phyloP scores from a whole-genome alignment of 2,888 invertebrate genomes.

The Craniophora ligustri region DNA sequence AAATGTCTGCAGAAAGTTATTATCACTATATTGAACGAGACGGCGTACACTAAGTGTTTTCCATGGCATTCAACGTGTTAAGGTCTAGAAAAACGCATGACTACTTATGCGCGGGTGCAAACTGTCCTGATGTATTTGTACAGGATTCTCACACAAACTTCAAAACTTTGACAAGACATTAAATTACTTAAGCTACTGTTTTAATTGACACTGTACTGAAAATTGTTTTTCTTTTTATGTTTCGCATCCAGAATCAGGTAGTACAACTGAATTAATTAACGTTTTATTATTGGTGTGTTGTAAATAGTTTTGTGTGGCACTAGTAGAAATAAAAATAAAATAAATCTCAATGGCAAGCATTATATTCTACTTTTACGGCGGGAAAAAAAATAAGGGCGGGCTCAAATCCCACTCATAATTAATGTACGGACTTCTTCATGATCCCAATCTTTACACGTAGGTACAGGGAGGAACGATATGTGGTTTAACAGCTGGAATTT shows the following conservation, averaged over 20 bases:
- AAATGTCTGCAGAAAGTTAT: too few species aligned
- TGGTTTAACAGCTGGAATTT: too few species aligned
- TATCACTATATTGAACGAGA: too few species aligned
- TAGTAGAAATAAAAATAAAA: background rate
- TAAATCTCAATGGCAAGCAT: background rate
- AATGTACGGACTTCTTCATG: too few species aligned
- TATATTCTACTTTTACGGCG: background rate
- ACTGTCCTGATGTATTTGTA: too few species aligned
- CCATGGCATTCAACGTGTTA: too few species aligned
- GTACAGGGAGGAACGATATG: too few species aligned
- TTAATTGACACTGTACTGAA: conserved; percentile 18
- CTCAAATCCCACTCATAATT: too few species aligned
- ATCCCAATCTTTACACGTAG: too few species aligned
- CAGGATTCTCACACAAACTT: background rate
- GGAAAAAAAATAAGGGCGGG: too few species aligned
- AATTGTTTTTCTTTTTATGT: conserved; percentile 27
- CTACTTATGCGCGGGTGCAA: conserved; percentile 8
- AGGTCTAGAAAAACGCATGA: too few species aligned
- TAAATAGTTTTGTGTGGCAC: conserved; percentile 20
- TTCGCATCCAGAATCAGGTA: conserved; percentile 47
- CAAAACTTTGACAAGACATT: conserved; percentile 36
- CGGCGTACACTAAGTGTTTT: too few species aligned
- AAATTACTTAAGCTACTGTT: conserved; percentile 5
- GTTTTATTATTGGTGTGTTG: conserved; percentile 28
- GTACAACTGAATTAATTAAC: conserved; percentile 18